phyloP scores from a whole-genome alignment of 1,140 invertebrate species.

The Tetramorium alpestre region DNA sequence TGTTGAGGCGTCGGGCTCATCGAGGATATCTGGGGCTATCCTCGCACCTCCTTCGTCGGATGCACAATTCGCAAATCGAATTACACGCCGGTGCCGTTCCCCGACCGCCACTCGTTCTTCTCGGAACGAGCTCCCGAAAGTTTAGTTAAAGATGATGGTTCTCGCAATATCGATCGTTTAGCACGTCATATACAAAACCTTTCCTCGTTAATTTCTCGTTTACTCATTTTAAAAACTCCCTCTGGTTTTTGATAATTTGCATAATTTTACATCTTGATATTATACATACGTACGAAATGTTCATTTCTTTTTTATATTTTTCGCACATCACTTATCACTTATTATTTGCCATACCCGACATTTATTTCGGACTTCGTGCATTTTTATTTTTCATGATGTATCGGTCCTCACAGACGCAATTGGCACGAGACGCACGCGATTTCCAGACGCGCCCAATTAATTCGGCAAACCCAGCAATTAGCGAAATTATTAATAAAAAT shows the following conservation, averaged over 20 bases:
- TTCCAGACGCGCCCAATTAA: slow-evolving; percentile 79
- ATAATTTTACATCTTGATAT: neutral
- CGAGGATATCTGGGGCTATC: slow-evolving; percentile 62
- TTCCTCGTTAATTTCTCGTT: neutral
- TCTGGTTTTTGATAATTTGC: neutral
- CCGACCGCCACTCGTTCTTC: slow-evolving; percentile 13
- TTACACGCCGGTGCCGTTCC: slow-evolving; percentile 44
- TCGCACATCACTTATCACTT: neutral
- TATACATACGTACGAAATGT: neutral
- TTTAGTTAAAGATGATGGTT: neutral
- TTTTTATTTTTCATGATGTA: neutral
- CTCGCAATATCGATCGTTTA: slow-evolving; percentile 6
- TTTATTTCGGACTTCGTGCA: neutral
- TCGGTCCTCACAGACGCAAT: slow-evolving; percentile 4
- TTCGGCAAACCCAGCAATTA: slow-evolving; percentile 81
- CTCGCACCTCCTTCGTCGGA: slow-evolving; percentile 43
- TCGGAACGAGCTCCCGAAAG: neutral
- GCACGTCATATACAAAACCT: neutral
- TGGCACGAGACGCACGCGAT: slow-evolving; percentile 54
- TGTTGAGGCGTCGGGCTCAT: slow-evolving; percentile 74
- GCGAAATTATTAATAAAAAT: slow-evolving; percentile 83
- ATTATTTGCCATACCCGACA: neutral
- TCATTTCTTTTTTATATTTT: neutral
- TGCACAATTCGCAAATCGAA: slow-evolving; percentile 73
- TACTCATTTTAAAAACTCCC: neutral